phyloP scores from a whole-genome alignment of 2,888 invertebrate genomes.

The Sialis fuliginosa region DNA sequence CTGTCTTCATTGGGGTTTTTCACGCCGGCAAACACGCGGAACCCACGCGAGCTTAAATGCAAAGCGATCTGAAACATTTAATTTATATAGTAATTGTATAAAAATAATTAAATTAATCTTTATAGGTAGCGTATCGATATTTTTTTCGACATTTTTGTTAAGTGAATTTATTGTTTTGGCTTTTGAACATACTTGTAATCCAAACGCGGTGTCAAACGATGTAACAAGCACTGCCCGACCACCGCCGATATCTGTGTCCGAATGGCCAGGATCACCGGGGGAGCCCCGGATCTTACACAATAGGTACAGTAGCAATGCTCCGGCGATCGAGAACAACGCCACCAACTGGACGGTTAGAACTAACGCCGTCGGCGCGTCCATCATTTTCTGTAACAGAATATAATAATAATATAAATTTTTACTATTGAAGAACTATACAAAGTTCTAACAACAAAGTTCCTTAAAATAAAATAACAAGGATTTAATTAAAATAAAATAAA shows the following conservation, averaged over 20 bases:
- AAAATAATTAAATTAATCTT: background rate
- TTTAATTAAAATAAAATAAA: too few species aligned
- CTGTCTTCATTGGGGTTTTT: slow-evolving; percentile 37
- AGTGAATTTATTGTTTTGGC: too few species aligned
- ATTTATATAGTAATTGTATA: too few species aligned
- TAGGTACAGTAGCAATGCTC: slow-evolving; percentile 61
- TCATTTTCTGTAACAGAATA: slow-evolving; percentile 16
- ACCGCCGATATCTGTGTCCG: slow-evolving; percentile 33
- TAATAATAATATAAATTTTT: too few species aligned
- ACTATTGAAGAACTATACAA: too few species aligned
- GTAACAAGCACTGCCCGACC: slow-evolving; percentile 62
- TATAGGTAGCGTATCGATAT: too few species aligned
- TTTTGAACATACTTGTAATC: slow-evolving; percentile 40
- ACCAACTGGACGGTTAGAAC: slow-evolving; percentile 64
- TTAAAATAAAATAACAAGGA: too few species aligned
- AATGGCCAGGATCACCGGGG: slow-evolving; percentile 22
- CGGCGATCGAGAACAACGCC: slow-evolving; percentile 66
- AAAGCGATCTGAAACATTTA: slow-evolving; percentile 40
- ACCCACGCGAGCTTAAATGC: slow-evolving; percentile 51
- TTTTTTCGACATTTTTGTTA: too few species aligned
- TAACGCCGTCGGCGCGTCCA: slow-evolving; percentile 69
- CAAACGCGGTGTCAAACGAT: slow-evolving; percentile 62
- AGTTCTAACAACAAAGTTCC: too few species aligned
- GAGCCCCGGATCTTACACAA: slow-evolving; percentile 51
- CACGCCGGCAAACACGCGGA: slow-evolving; percentile 62